These are phyloP conservation scores for Cichladusa arquata DNA, from an alignment of 2,113 vertebrate genomes.

Conservation along the genomic window DNA sequence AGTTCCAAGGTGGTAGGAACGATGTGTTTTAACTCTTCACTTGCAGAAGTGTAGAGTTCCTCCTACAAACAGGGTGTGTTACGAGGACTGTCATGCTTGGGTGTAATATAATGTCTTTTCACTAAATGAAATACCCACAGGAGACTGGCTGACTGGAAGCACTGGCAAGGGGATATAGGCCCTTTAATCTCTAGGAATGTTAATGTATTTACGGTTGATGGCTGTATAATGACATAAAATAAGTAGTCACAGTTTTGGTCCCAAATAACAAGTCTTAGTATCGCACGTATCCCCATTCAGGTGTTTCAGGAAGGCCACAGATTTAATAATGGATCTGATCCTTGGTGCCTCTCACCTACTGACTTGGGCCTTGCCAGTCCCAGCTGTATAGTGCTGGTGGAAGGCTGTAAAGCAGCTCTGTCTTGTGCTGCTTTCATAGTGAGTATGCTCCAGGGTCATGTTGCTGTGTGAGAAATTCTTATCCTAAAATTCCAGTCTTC, in stretches of 20 bases:
- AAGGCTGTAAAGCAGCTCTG: not conserved
- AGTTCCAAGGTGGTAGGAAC: not conserved
- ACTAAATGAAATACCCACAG: not conserved
- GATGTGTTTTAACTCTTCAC: not conserved
- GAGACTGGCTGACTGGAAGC: not conserved
- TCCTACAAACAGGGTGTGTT: not conserved
- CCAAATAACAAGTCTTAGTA: not conserved
- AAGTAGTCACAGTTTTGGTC: not conserved
- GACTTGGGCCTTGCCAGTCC: not conserved
- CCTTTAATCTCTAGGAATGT: not conserved
- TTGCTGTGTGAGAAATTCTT: not conserved
- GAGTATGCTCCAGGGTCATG: not conserved
- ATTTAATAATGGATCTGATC: not conserved
- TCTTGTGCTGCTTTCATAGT: not conserved
- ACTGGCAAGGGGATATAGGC: not conserved
- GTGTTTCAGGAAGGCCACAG: not conserved
- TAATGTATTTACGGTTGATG: not conserved
- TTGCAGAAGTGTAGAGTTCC: not conserved
- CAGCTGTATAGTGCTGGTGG: not conserved
- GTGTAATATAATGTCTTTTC: not conserved
- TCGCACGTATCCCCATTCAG: not conserved
- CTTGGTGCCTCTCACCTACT: not conserved
- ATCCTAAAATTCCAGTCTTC: not conserved
- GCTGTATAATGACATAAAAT: not conserved
- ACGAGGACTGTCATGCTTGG: not conserved